Conservation (phyloP, 2,797 vertebrate species). For the Cichlasoma orientale region DNA sequence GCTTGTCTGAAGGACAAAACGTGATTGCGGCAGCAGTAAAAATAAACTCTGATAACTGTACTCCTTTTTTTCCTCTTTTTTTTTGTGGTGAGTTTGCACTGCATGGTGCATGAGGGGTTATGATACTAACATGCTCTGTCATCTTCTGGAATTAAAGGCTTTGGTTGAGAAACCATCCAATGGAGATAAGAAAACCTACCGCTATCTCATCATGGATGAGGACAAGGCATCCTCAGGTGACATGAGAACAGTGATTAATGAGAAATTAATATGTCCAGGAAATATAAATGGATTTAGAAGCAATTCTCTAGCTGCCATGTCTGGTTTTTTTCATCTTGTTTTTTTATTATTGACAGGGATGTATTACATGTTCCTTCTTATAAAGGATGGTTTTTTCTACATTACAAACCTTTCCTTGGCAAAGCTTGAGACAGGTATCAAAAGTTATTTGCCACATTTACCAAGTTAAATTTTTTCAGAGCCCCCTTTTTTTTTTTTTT, state of each 20-base stretch:
- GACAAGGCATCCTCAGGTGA: slow-evolving; percentile 81
- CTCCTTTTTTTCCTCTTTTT: too few species aligned
- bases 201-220: slow-evolving; percentile 82
- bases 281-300: neutral
- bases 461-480: neutral
- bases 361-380: slow-evolving; percentile 87
- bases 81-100: too few species aligned
- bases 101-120: neutral
- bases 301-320: neutral
- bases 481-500: neutral
- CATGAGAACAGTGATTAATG: neutral
- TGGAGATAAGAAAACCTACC: slow-evolving; percentile 80
- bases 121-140: neutral
- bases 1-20: neutral
- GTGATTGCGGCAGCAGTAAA: neutral
- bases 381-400: slow-evolving; percentile 87
- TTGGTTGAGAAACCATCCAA: slow-evolving; percentile 76
- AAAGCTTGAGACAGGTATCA: slow-evolving; percentile 87
- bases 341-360: slow-evolving; percentile 76
- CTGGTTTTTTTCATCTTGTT: neutral
- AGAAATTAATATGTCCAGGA: neutral
- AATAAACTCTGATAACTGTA: neutral
- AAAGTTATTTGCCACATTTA: neutral
- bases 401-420: slow-evolving; percentile 87
- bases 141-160: slow-evolving; percentile 67